Conservation (phyloP, 1,140 invertebrate species). For the Aphaenogaster floridana region DNA sequence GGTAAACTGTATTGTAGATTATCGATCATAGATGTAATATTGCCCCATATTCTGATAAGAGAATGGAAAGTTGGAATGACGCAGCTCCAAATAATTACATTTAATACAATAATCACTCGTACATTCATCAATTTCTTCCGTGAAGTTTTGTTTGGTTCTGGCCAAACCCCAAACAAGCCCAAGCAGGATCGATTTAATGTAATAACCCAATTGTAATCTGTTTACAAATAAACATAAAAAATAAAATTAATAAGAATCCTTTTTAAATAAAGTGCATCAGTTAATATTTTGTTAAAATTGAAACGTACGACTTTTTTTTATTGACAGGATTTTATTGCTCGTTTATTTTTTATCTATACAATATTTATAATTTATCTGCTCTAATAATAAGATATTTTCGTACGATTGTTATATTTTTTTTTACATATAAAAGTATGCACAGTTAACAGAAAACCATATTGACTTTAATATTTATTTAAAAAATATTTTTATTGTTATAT, state of each 20-base stretch:
- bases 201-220: slow-evolving; percentile 19
- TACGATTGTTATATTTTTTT: not conserved
- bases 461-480: not conserved
- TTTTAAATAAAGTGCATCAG: not conserved
- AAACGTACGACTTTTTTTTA: not conserved
- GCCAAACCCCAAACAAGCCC: not conserved
- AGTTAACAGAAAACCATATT: not conserved
- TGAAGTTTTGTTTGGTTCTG: not conserved
- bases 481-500: not conserved
- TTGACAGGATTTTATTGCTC: not conserved
- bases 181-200: slow-evolving; percentile 15
- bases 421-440: not conserved
- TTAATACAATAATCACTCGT: not conserved
- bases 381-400: too few relatives aligned
- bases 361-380: not conserved
- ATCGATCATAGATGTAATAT: slow-evolving; percentile 8
- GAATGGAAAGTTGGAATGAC: not conserved
- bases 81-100: not conserved
- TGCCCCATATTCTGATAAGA: slow-evolving; percentile 7
- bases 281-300: not conserved
- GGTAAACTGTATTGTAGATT: slow-evolving; percentile 42
- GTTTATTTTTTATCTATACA: not conserved
- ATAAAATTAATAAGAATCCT: not conserved
- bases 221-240: not conserved
- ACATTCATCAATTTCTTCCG: not conserved